Evolutionary conservation across 2,113 vertebrate genomes (phyloP).

Genomic region (Paradoxurus hermaphroditus): DNA sequence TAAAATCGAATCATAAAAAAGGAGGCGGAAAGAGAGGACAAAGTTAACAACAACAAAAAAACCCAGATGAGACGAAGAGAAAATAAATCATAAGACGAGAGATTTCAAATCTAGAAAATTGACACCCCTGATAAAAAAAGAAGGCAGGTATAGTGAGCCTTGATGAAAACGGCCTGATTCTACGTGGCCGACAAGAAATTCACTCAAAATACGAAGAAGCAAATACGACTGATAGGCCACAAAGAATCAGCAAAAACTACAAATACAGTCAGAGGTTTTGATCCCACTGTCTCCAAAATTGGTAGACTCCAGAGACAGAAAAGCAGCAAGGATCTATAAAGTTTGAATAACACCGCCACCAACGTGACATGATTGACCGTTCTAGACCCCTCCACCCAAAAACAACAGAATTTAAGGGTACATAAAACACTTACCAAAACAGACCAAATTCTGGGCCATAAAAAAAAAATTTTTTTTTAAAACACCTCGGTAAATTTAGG

Average conservation of each 20-base stretch:
- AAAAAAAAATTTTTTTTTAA: background rate
- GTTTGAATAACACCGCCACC: background rate
- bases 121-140: background rate
- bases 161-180: background rate
- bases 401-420: background rate
- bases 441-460: background rate
- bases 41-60: background rate
- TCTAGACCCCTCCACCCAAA: background rate
- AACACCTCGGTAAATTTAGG: background rate
- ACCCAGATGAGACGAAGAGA: background rate
- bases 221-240: background rate
- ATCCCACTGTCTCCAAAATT: background rate
- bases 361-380: background rate
- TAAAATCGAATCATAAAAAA: background rate
- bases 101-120: background rate
- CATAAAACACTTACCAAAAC: background rate
- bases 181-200: background rate
- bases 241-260: background rate
- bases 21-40: background rate
- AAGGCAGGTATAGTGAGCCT: background rate
- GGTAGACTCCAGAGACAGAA: background rate
- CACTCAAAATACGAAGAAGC: background rate
- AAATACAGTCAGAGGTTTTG: background rate
- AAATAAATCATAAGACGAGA: background rate
- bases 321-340: background rate